Evolutionary conservation across 2,888 invertebrate species (phyloP).

Genomic region (Melanchra persicariae): DNA sequence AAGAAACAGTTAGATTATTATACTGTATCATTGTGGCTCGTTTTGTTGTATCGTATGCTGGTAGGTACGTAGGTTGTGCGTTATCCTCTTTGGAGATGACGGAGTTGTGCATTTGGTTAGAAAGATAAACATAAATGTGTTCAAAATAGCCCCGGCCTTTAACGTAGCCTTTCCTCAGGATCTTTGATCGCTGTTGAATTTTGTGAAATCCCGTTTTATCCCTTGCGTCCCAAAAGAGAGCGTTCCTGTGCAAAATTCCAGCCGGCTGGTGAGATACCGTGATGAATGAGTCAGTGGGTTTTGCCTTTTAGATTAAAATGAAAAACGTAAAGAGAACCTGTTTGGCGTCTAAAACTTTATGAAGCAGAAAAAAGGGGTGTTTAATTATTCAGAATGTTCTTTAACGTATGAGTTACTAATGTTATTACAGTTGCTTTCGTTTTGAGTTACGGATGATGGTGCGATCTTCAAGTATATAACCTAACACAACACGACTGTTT

Average conservation of each 20-base stretch:
- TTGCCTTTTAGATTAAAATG: slow-evolving; percentile 70
- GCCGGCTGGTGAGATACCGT: slow-evolving; percentile 64
- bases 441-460: slow-evolving; percentile 15
- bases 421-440: slow-evolving; percentile 35
- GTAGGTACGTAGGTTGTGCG: slow-evolving; percentile 17
- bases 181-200: slow-evolving; percentile 65
- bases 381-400: slow-evolving; percentile 64
- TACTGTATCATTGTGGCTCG: slow-evolving; percentile 23
- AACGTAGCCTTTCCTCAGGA: slow-evolving; percentile 40
- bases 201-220: slow-evolving; percentile 62
- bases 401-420: slow-evolving; percentile 54
- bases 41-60: slow-evolving; percentile 34
- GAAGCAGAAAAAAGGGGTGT: slow-evolving; percentile 62
- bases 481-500: too few species aligned
- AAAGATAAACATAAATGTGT: slow-evolving; percentile 61
- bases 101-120: slow-evolving; percentile 47
- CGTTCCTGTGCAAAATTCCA: slow-evolving; percentile 61
- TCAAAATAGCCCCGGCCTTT: slow-evolving; percentile 46
- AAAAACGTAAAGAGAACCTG: slow-evolving; percentile 64
- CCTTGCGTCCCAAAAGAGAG: slow-evolving; percentile 62
- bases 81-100: slow-evolving; percentile 47
- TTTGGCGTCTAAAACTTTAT: slow-evolving; percentile 67
- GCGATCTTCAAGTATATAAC: slow-evolving; percentile 14
- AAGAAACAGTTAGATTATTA: slow-evolving; percentile 47
- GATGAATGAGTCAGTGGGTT: slow-evolving; percentile 69